phyloP scores from a whole-genome alignment of 2,888 invertebrate genomes.

The Oithona nana region DNA sequence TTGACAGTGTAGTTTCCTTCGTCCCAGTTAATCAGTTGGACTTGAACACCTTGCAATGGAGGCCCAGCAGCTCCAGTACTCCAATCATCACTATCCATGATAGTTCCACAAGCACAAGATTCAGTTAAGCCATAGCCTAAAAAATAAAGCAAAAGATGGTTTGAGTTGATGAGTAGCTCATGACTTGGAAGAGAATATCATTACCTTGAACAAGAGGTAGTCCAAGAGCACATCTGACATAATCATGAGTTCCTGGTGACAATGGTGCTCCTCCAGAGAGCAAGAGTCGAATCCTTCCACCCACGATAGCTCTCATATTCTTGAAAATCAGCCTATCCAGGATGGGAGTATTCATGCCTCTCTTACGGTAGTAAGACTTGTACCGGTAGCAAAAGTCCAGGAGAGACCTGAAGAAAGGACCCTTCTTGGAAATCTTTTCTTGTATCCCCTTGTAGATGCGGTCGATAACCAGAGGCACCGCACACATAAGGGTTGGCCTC shows the following conservation, averaged over 20 bases:
- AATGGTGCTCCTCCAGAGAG: slow-evolving; percentile 88
- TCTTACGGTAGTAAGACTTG: slow-evolving; percentile 31
- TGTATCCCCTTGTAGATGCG: slow-evolving; percentile 67
- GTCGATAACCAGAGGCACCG: slow-evolving; percentile 46
- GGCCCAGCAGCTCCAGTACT: slow-evolving; percentile 54
- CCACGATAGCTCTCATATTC: slow-evolving; percentile 50
- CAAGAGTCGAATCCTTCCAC: slow-evolving; percentile 70
- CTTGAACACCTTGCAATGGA: slow-evolving; percentile 61
- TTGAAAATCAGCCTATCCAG: slow-evolving; percentile 36
- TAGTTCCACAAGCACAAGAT: slow-evolving; percentile 67
- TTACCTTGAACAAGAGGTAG: slow-evolving; percentile 52
- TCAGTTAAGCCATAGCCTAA: slow-evolving; percentile 96
- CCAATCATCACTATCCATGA: slow-evolving; percentile 19
- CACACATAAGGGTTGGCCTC: slow-evolving; percentile 80
- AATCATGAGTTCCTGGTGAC: slow-evolving; percentile 82
- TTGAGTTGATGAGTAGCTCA: background rate
- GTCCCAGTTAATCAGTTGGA: slow-evolving; percentile 65
- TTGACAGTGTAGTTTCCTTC: slow-evolving; percentile 76
- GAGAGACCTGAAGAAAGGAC: slow-evolving; percentile 54
- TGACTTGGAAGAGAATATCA: background rate
- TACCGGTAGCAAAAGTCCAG: slow-evolving; percentile 89
- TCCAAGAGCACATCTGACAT: slow-evolving; percentile 75
- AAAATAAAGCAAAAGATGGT: slow-evolving; percentile 27
- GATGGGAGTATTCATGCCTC: slow-evolving; percentile 3
- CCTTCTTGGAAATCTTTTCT: slow-evolving; percentile 71